A percentile compares a stretch with the other conserved stretches of the same genome.
These are phyloP conservation scores for Eidolon helvum DNA, from an alignment of 2,113 vertebrate genomes.

Conservation along the genomic window DNA sequence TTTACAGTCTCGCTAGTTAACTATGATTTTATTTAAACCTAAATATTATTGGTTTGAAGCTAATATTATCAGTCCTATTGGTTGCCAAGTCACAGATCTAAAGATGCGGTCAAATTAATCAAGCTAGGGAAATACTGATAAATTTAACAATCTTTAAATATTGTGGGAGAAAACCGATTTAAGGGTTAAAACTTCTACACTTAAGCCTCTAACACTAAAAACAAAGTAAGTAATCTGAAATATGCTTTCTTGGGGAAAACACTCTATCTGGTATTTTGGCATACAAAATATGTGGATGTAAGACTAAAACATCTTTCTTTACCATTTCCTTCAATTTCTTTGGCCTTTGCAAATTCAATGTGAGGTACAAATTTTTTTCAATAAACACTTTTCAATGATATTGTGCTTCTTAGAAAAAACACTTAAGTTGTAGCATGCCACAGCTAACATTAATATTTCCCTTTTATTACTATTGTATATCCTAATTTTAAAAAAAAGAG, in stretches of 20 bases:
- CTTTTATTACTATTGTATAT: constrained; percentile 60
- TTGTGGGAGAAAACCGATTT: not conserved
- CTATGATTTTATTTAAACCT: not conserved
- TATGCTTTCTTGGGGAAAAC: constrained; percentile 22
- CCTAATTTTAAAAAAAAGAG: not conserved
- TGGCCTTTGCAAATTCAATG: constrained; percentile 41
- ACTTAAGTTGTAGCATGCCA: not conserved
- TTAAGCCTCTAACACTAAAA: constrained; percentile 27
- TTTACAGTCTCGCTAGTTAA: not conserved
- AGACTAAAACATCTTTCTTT: constrained; percentile 9
- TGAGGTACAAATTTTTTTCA: constrained; percentile 47
- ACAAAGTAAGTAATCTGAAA: constrained; percentile 42
- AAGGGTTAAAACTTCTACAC: constrained; percentile 1
- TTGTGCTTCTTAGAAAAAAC: constrained; percentile 62
- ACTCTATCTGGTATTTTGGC: not conserved
- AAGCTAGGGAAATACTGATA: constrained; percentile 18
- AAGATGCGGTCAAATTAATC: constrained; percentile 27
- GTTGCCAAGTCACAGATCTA: not conserved
- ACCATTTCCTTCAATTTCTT: constrained; percentile 49
- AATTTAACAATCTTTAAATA: constrained; percentile 39
- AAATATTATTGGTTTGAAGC: not conserved
- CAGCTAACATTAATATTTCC: not conserved
- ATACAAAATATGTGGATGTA: not conserved
- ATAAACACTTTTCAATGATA: constrained; percentile 53
- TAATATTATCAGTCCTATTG: not conserved